These are phyloP conservation scores for Drosophila sturtevanti DNA, from an alignment of 1,140 invertebrate species.

Conservation along the genomic window DNA sequence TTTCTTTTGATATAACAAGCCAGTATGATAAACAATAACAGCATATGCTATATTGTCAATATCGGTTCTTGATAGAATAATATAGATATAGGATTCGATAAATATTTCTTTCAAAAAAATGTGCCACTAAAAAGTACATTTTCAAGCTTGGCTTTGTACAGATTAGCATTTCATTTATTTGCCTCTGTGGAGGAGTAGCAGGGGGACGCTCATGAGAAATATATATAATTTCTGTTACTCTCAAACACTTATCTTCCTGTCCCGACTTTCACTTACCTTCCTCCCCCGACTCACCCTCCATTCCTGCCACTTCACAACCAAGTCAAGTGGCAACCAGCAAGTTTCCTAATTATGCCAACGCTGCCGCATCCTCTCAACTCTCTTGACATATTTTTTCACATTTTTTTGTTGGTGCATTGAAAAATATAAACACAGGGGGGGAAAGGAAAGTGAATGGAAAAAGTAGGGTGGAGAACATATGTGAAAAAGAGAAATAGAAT, in stretches of 20 bases:
- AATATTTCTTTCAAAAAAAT: background rate
- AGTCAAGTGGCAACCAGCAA: conserved; percentile 7
- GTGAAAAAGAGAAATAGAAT: no score
- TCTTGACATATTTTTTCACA: background rate
- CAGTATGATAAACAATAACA: no score
- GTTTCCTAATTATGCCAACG: conserved; percentile 6
- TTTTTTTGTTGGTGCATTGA: background rate
- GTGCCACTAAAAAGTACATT: background rate
- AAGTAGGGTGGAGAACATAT: no score
- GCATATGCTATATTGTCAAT: no score
- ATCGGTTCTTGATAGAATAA: no score
- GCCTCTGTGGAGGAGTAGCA: background rate
- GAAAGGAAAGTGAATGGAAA: background rate
- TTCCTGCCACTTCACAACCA: background rate
- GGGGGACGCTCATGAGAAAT: no score
- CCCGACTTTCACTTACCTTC: background rate
- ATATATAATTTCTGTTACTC: background rate
- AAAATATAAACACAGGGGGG: background rate
- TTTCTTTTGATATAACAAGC: no score
- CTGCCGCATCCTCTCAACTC: background rate
- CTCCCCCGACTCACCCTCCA: background rate
- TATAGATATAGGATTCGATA: no score
- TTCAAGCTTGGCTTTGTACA: background rate
- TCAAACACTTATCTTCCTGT: background rate
- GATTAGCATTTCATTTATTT: background rate